Conservation (phyloP, 2,888 invertebrate genomes). For the Gryllus longicercus region DNA sequence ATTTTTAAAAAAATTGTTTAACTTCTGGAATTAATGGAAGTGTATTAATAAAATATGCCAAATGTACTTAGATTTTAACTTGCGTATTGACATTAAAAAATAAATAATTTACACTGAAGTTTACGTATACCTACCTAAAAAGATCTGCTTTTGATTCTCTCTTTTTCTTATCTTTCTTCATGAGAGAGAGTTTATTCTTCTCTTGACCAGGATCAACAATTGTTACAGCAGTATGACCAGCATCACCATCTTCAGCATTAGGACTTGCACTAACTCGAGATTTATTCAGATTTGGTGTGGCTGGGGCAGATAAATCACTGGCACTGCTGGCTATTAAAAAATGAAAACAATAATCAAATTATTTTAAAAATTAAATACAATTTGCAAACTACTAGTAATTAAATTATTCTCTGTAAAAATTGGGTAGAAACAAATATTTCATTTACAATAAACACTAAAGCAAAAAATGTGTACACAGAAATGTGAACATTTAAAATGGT, state of each 20-base stretch:
- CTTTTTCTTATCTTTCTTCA: constrained; percentile 42
- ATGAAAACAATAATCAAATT: constrained; percentile 4
- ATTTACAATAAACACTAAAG: not conserved
- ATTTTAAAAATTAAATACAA: constrained; percentile 20
- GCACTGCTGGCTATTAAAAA: constrained; percentile 65
- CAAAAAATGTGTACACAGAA: no score
- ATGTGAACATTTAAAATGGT: no score
- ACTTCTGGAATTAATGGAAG: no score
- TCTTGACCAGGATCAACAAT: constrained; percentile 36
- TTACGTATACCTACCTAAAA: constrained; percentile 29
- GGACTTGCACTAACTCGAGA: constrained; percentile 51
- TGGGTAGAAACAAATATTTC: not conserved
- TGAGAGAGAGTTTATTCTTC: constrained; percentile 38
- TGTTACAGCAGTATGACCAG: constrained; percentile 28
- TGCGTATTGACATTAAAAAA: no score
- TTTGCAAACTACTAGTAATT: not conserved
- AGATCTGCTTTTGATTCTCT: constrained; percentile 43
- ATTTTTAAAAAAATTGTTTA: no score
- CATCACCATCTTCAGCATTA: constrained; percentile 45
- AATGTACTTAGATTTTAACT: no score
- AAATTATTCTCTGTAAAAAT: not conserved
- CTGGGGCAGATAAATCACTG: constrained; percentile 68
- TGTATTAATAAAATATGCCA: no score
- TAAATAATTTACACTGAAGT: no score
- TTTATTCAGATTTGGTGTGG: constrained; percentile 57